Evolutionary conservation across 64 coral and sea anemone genomes (phyloP).

Genomic region (Stichodactyla helianthus): DNA sequence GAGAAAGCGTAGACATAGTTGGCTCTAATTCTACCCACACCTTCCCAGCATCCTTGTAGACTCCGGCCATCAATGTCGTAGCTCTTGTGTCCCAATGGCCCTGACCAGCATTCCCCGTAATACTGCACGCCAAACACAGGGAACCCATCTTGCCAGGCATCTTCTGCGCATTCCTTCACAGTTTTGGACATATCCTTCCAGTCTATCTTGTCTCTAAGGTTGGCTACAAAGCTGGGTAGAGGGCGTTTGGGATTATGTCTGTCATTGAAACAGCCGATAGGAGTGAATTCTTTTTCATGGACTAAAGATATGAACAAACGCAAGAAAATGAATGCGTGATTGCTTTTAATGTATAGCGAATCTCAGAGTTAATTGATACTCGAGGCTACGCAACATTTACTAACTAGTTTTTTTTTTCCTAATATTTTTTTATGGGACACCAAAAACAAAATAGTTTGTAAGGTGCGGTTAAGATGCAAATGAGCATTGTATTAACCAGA

Average conservation of each 20-base stretch:
- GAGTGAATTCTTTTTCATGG: neutral
- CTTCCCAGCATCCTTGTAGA: slow-evolving; percentile 36
- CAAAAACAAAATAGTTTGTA: too few relatives aligned
- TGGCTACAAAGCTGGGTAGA: slow-evolving; percentile 21
- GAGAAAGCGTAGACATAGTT: slow-evolving; percentile 59
- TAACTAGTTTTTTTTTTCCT: too few relatives aligned
- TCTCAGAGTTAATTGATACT: too few relatives aligned
- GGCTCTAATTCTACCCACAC: slow-evolving; percentile 18
- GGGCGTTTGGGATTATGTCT: neutral
- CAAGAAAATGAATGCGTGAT: too few relatives aligned
- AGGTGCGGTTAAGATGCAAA: too few relatives aligned
- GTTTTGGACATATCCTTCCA: slow-evolving; percentile 34
- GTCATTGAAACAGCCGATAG: slow-evolving; percentile 53
- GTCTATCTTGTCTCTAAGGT: slow-evolving; percentile 31
- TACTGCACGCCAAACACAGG: slow-evolving; percentile 59
- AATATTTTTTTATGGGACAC: too few relatives aligned
- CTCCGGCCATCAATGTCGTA: slow-evolving; percentile 43
- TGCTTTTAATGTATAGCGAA: too few relatives aligned
- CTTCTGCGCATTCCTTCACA: slow-evolving; percentile 30
- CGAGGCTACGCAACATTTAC: too few relatives aligned
- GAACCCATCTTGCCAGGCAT: slow-evolving; percentile 22
- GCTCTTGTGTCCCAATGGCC: slow-evolving; percentile 9
- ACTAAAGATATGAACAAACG: neutral
- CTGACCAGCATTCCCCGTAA: slow-evolving; percentile 63
- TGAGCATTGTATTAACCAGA: too few relatives aligned